Evolutionary conservation across 2,113 vertebrate genomes (phyloP).

Genomic region (Leuciscus idus): DNA sequence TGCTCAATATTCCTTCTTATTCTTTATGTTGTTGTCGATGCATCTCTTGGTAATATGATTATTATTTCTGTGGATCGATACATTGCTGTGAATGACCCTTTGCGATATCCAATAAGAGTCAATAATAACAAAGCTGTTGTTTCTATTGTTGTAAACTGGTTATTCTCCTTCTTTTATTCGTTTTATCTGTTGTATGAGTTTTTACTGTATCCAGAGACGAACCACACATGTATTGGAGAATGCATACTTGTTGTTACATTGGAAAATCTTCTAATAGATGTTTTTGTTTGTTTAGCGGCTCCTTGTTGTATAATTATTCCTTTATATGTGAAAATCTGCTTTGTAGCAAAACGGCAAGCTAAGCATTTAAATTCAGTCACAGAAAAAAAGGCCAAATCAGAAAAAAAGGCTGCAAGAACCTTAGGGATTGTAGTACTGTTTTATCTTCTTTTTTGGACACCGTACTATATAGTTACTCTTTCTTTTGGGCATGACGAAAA

Average conservation of each 20-base stretch:
- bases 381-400: constrained; percentile 9
- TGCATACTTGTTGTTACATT: constrained; percentile 13
- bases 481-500: neutral
- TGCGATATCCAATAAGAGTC: constrained; percentile 62
- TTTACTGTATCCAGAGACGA: constrained; percentile 9
- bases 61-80: constrained; percentile 68
- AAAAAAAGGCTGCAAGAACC: constrained; percentile 44
- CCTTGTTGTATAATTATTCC: constrained; percentile 35
- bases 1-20: constrained; percentile 60
- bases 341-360: constrained; percentile 38
- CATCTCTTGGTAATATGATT: constrained; percentile 61
- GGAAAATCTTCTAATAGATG: neutral
- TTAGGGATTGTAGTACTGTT: constrained; percentile 42
- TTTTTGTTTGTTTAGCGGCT: constrained; percentile 10
- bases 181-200: constrained; percentile 22
- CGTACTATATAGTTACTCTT: constrained; percentile 34
- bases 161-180: constrained; percentile 56
- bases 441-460: constrained; percentile 40
- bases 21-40: constrained; percentile 58
- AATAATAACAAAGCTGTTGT: constrained; percentile 47
- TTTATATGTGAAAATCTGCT: constrained; percentile 43
- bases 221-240: constrained; percentile 30
- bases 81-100: constrained; percentile 65
- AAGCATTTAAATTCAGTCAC: neutral
- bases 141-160: constrained; percentile 64